Evolutionary conservation across 2,113 vertebrate genomes (phyloP).

Genomic region (Prolemur simus): DNA sequence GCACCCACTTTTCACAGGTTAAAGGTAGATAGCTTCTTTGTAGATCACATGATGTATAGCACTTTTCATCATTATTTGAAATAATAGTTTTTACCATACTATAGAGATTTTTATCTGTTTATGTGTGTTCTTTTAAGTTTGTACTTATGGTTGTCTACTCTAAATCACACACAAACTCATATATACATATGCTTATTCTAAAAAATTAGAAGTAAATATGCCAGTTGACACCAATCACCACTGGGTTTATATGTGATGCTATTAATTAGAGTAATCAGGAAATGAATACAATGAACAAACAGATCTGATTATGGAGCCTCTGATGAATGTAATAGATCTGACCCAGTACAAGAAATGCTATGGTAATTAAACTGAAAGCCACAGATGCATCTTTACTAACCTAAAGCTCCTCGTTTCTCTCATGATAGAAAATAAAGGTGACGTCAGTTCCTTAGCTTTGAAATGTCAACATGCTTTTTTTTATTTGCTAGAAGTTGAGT

Average conservation of each 20-base stretch:
- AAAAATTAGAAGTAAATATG: not conserved
- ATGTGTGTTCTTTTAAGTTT: not conserved
- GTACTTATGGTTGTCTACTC: not conserved
- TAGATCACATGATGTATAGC: not conserved
- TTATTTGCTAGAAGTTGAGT: not conserved
- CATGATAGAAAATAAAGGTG: not conserved
- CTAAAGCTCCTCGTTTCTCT: not conserved
- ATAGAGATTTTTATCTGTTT: not conserved
- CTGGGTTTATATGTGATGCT: not conserved
- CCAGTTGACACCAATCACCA: not conserved
- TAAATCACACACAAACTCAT: not conserved
- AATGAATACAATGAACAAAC: not conserved
- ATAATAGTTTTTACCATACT: not conserved
- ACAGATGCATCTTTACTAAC: not conserved
- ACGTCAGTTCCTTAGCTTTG: not conserved
- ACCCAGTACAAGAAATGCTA: not conserved
- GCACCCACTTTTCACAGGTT: not conserved
- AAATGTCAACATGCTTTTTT: not conserved
- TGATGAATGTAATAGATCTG: rapidly evolving
- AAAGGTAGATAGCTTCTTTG: not conserved
- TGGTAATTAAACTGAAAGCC: not conserved
- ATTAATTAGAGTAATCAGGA: not conserved
- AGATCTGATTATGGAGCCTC: not conserved
- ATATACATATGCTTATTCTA: not conserved
- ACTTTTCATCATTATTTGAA: not conserved